A percentile compares a stretch with the other conserved stretches of the same genome.
Conservation (phyloP, 2,888 invertebrate genomes). For the Folsomia candida region DNA sequence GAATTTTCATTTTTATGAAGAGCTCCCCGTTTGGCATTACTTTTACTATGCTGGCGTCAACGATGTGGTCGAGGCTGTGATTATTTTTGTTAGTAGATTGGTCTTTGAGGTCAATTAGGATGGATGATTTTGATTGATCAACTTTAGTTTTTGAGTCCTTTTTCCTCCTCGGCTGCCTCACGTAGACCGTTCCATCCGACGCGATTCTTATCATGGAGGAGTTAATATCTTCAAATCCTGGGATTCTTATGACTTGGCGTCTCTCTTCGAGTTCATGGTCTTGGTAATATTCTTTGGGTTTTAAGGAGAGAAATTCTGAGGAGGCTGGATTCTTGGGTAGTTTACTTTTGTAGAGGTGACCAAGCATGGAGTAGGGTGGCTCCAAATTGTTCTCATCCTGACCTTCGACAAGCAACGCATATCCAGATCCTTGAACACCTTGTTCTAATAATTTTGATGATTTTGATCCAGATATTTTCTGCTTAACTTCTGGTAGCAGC, state of each 20-base stretch:
- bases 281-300: neutral
- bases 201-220: conserved; percentile 1
- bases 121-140: no score
- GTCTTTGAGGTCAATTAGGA: no score
- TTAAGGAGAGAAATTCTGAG: neutral
- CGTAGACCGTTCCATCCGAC: conserved; percentile 9
- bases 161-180: conserved; percentile 1
- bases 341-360: conserved; percentile 5
- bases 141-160: no score
- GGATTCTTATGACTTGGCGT: neutral
- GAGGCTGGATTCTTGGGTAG: neutral
- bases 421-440: no score
- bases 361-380: no score
- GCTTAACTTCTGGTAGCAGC: neutral
- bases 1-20: conserved; percentile 4
- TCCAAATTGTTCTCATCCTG: no score
- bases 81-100: no score
- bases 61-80: no score
- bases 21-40: conserved; percentile 13
- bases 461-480: no score
- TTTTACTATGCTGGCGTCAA: conserved; percentile 7
- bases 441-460: neutral
- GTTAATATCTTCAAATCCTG: conserved; percentile 12
- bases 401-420: no score
- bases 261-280: neutral